phyloP scores from a whole-genome alignment of 1,140 invertebrate species.

The Calliphora vicina region DNA sequence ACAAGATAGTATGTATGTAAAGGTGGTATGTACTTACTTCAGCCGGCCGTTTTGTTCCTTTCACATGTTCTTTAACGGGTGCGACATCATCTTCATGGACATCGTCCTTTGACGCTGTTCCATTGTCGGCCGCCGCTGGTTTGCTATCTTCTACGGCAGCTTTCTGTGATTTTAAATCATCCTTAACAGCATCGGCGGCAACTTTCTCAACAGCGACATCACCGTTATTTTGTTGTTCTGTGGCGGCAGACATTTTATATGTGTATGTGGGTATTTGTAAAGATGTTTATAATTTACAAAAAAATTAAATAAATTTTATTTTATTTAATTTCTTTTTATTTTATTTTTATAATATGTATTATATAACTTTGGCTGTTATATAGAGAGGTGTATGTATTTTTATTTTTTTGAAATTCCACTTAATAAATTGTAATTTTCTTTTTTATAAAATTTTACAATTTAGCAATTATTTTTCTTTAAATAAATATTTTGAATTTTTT shows the following conservation, averaged over 20 bases:
- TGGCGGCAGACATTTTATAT: slow-evolving; percentile 60
- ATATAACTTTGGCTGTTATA: slow-evolving; percentile 38
- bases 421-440: slow-evolving; percentile 32
- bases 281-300: slow-evolving; percentile 10
- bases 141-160: slow-evolving; percentile 53
- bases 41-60: slow-evolving; percentile 61
- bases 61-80: slow-evolving; percentile 57
- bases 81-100: slow-evolving; percentile 49
- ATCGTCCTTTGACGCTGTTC: slow-evolving; percentile 56
- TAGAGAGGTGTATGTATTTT: background rate
- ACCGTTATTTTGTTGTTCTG: slow-evolving; percentile 63
- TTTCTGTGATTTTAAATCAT: slow-evolving; percentile 59
- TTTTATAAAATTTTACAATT: slow-evolving; percentile 36
- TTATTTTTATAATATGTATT: background rate
- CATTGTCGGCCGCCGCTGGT: slow-evolving; percentile 58
- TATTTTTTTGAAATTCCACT: slow-evolving; percentile 13
- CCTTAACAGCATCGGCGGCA: slow-evolving; percentile 53
- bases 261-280: slow-evolving; percentile 41
- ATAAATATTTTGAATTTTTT: slow-evolving; percentile 16
- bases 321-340: slow-evolving; percentile 26
- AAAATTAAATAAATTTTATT: slow-evolving; percentile 38
- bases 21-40: slow-evolving; percentile 51
- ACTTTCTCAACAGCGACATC: slow-evolving; percentile 62
- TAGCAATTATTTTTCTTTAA: slow-evolving; percentile 17
- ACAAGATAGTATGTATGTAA: no score